phyloP scores from a whole-genome alignment of 2,113 vertebrate genomes.

The Sphyrna mokarran region DNA sequence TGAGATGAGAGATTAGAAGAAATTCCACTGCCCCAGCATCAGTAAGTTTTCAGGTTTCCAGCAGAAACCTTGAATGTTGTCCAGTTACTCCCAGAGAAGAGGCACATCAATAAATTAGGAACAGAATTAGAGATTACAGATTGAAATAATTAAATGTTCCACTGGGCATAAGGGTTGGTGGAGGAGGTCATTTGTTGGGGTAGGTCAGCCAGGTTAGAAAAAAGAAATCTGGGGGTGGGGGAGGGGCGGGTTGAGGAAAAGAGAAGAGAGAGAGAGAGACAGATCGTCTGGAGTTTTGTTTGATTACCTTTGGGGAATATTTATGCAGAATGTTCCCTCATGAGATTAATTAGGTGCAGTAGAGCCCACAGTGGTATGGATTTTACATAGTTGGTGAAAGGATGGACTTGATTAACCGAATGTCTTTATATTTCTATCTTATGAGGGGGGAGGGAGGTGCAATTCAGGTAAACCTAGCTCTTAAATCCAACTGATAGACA shows the following conservation, averaged over 20 bases:
- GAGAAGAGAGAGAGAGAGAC: neutral
- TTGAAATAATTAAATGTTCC: neutral
- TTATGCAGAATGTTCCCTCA: conserved; percentile 25
- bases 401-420: conserved; percentile 15
- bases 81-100: neutral
- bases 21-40: neutral
- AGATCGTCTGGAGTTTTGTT: conserved; percentile 13
- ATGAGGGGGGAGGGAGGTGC: neutral
- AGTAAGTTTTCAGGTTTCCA: neutral
- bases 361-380: conserved; percentile 1
- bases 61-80: neutral
- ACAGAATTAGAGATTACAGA: neutral
- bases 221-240: neutral
- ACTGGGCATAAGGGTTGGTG: neutral
- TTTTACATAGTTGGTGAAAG: conserved; percentile 20
- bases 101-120: neutral
- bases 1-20: neutral
- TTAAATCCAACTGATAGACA: conserved; percentile 14
- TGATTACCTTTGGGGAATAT: conserved; percentile 34
- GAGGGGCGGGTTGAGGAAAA: neutral
- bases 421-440: conserved; percentile 5
- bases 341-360: conserved; percentile 33
- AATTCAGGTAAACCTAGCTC: conserved; percentile 4
- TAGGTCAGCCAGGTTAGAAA: neutral
- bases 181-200: neutral